Percentiles rank a stretch among this genome's conserved stretches.
Evolutionary conservation across 2,888 invertebrate species (phyloP).

Genomic region (Perizoma affinitatum): DNA sequence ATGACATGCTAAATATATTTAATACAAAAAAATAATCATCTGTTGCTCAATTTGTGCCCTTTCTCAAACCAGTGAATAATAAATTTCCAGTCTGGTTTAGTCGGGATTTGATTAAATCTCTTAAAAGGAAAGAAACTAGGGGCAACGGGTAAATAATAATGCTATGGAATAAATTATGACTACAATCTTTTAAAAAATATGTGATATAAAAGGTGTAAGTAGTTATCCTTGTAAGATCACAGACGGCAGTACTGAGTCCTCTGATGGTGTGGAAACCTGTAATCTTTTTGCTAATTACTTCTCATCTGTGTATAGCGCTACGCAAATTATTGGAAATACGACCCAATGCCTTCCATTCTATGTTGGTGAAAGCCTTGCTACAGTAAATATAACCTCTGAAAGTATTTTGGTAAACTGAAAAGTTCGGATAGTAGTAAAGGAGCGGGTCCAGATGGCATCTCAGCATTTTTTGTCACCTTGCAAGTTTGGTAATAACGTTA

Average conservation of each 20-base stretch:
- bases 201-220: neutral
- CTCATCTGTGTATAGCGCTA: neutral
- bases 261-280: neutral
- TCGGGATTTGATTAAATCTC: neutral
- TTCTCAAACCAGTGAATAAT: neutral
- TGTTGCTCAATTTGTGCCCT: neutral
- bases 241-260: neutral
- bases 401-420: too few species aligned
- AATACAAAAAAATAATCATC: neutral
- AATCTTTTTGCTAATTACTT: constrained; percentile 2
- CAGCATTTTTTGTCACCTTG: neutral
- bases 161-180: neutral
- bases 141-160: neutral
- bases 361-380: neutral
- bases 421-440: too few species aligned
- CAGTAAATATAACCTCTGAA: neutral
- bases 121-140: neutral
- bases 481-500: neutral
- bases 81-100: constrained; percentile 1
- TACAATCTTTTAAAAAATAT: neutral
- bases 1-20: neutral
- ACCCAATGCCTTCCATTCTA: neutral
- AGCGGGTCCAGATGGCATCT: too few species aligned
- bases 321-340: neutral
- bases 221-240: neutral